Base-by-base conservation (phyloP, 2,888 invertebrate genomes). In the Leptura quadrifasciata region DNA sequence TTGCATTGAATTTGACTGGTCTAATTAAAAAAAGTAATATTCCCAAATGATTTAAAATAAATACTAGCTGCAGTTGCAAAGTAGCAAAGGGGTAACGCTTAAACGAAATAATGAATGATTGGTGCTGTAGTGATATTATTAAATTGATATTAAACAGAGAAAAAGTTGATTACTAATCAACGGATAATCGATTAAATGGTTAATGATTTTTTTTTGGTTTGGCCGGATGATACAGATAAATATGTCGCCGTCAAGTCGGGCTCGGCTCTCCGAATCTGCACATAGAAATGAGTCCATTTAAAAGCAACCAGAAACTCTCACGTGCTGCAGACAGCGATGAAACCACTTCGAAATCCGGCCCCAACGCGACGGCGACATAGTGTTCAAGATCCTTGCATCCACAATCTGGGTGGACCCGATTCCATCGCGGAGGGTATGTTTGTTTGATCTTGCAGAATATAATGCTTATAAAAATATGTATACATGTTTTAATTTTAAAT, bases 251-350 rank as follows among this genome's bases (percentile, higher is more conserved):
- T 0, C 39, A 10, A 39, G 39, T 39, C 39, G 39, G 39, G 39
- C 39, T 3, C 3, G 39, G 39, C 39, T 39, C 39, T 12, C 12
- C 39, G 39, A 39, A 15, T 10, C 68, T 55, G 57, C 68, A 20
- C 31, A 69, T 57, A 15, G 31, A 58, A 55, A 54, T 18, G 57
- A 58, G 35, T 69, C 58, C 27, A 69, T 69, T 20, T 31, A 52
- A 69, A 58, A 57, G 12, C 35, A 12, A 1, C 27, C 67, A 67
- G 67, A 47, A 20, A 31, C n/a, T 55, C 54, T 15, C 58, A 35
- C 57, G 10, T 31, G 17, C 57, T 12, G 4, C 35, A 27, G 5
- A 4, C 27, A 8, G 2, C 17, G 68, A 69, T 57, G 68, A 39
- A 12, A 31, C 15, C 35, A 21, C 35, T 15, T 12, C 18, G 27